phyloP scores from a whole-genome alignment of 2,113 vertebrate genomes.

The Hucho hucho region DNA sequence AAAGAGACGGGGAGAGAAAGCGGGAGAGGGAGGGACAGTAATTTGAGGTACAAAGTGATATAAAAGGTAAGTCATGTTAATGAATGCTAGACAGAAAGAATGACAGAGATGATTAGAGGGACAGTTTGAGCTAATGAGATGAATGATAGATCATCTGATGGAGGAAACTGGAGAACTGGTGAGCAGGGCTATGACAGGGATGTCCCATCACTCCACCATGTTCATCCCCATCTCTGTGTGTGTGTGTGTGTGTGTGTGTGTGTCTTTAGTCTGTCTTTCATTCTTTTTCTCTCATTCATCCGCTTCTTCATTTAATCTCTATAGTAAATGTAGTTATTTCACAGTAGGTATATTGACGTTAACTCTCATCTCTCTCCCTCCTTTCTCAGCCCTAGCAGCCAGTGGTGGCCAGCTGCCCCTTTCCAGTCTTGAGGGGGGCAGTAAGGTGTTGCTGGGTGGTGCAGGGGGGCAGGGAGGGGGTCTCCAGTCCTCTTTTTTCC shows the following conservation, averaged over 20 bases:
- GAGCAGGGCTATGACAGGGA: neutral
- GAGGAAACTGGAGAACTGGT: no score
- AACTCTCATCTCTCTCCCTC: neutral
- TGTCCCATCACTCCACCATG: neutral
- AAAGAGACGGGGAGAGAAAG: slow-evolving; percentile 32
- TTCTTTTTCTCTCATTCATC: slow-evolving; percentile 22
- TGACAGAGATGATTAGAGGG: slow-evolving; percentile 79
- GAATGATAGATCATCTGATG: slow-evolving; percentile 55
- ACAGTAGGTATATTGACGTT: neutral
- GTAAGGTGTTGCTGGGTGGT: slow-evolving; percentile 83
- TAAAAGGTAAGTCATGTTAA: slow-evolving; percentile 59
- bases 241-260: slow-evolving; percentile 18
- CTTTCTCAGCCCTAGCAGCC: slow-evolving; percentile 83
- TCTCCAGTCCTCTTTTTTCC: slow-evolving; percentile 86
- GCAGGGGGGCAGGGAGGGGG: slow-evolving; percentile 74
- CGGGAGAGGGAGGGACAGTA: slow-evolving; percentile 37
- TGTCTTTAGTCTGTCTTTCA: slow-evolving; percentile 8
- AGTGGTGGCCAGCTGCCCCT: slow-evolving; percentile 92
- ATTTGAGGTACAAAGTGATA: slow-evolving; percentile 76
- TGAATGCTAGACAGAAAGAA: slow-evolving; percentile 12
- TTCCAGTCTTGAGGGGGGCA: slow-evolving; percentile 89
- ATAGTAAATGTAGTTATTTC: slow-evolving; percentile 15
- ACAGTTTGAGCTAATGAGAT: slow-evolving; percentile 79
- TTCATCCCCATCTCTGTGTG: neutral
- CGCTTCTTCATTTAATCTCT: slow-evolving; percentile 20